Base-by-base conservation (phyloP, 2,888 invertebrate genomes). In the Morpho deidamia region DNA sequence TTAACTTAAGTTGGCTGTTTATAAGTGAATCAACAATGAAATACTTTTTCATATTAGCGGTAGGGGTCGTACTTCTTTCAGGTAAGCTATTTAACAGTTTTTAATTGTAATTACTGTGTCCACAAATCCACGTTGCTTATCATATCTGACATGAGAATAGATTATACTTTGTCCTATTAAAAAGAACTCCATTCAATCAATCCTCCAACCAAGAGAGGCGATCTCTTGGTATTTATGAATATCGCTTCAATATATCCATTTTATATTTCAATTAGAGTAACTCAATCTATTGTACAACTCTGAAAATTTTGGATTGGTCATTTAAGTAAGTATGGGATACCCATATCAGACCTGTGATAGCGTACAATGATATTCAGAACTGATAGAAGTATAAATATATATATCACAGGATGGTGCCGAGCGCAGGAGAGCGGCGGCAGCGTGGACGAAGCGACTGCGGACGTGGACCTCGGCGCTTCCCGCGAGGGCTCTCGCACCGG, bases 401-500 rank as follows among this genome's bases (percentile, higher is more conserved):
- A 14, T 45, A 9, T 40, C 7, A n/a, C 68, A 92, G 91, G 91
- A 69, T 78, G 81, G 66, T 80, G 76, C 50, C 67, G 62, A 44
- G 91, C 83, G 9, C 69, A 89, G 81, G 88, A 67, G 74, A 70
- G 82, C 34, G 88, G 81, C 39, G 86, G 85, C 40, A 82, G 91
- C 1, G 81, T 74, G 59, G 78, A 80, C 59, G 77, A 76, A 45
- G 92, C 92, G 68, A 94, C 92, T 7, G 91, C 95, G 51, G 95
- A 96, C 47, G 88, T 92, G 35, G 95, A 97, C 78, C 86, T 97
- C 53, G 97, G 97, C 10, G 92, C 96, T 44, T 95, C 94, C 60
- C 91, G 96, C 62, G 97, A 98, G 81, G 97, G 92, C 56, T 97
- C 97, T 8, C 93, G 96, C 78, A 99, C 98, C 76, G 96, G 96